phyloP scores from a whole-genome alignment of 2,797 vertebrate genomes.

The Trachurus trachurus region DNA sequence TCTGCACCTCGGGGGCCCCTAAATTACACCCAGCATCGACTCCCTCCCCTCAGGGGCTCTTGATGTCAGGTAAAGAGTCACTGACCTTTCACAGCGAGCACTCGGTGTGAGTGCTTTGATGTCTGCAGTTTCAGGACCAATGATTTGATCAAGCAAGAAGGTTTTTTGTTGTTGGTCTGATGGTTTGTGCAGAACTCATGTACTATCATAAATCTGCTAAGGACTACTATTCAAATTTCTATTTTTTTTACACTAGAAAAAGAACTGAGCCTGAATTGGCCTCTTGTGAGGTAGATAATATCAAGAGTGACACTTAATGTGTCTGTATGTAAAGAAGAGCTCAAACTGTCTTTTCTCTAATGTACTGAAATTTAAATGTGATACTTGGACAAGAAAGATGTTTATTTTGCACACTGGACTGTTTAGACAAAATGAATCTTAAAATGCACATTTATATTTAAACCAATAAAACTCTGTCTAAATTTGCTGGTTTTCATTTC shows the following conservation, averaged over 20 bases:
- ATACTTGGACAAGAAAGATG: background rate
- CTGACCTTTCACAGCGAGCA: slow-evolving; percentile 36
- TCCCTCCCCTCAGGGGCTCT: slow-evolving; percentile 23
- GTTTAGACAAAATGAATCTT: slow-evolving; percentile 7
- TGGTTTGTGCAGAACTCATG: background rate
- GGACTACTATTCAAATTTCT: background rate
- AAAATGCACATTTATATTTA: slow-evolving; percentile 57
- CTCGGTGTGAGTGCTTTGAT: slow-evolving; percentile 30
- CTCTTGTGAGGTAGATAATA: background rate
- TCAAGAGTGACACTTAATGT: background rate
- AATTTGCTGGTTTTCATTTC: background rate
- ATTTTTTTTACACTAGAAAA: background rate
- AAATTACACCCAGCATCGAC: slow-evolving; percentile 25
- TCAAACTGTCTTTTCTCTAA: background rate
- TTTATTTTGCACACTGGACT: background rate
- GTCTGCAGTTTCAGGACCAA: slow-evolving; percentile 17
- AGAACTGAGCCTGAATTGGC: background rate
- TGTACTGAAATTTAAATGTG: background rate
- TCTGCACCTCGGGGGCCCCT: slow-evolving; percentile 15
- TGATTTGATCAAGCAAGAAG: slow-evolving; percentile 17
- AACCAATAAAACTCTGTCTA: slow-evolving; percentile 32
- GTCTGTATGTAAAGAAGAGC: background rate
- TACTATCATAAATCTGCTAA: background rate
- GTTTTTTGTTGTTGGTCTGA: background rate
- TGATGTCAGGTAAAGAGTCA: slow-evolving; percentile 14